Percentiles rank a stretch among this genome's conserved stretches.
phyloP scores from a whole-genome alignment of 2,797 vertebrate genomes.

The Macrochelys suwanniensis region DNA sequence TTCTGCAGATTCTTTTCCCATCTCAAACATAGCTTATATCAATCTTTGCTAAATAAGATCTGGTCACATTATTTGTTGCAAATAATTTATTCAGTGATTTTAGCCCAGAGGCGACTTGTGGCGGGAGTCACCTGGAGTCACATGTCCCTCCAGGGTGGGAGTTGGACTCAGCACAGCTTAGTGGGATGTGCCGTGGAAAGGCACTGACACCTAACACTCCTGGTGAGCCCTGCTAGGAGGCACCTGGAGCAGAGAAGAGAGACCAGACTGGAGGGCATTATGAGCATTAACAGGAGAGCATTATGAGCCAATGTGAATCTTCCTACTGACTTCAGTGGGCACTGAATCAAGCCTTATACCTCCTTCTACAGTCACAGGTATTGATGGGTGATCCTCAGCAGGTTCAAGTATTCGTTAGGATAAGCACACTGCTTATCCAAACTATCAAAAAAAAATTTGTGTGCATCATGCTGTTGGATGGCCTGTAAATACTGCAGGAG shows the following conservation, averaged over 20 bases:
- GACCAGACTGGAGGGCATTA: not conserved
- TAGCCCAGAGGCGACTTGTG: not conserved
- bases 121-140: no score
- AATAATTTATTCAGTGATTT: not conserved
- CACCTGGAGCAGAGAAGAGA: no score
- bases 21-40: not conserved
- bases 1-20: rapidly evolving
- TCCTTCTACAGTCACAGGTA: not conserved
- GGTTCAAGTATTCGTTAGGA: no score
- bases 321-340: not conserved
- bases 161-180: no score
- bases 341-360: not conserved
- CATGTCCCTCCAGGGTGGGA: no score
- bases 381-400: not conserved
- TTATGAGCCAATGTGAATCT: not conserved
- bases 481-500: not conserved
- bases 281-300: not conserved
- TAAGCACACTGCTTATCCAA: not conserved
- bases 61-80: not conserved
- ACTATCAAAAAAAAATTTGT: not conserved
- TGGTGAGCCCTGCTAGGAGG: no score
- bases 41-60: not conserved
- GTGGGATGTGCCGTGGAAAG: no score
- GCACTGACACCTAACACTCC: no score
- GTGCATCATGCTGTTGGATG: not conserved